phyloP scores from a whole-genome alignment of 2,888 invertebrate genomes.

The Microctonus brassicae region DNA sequence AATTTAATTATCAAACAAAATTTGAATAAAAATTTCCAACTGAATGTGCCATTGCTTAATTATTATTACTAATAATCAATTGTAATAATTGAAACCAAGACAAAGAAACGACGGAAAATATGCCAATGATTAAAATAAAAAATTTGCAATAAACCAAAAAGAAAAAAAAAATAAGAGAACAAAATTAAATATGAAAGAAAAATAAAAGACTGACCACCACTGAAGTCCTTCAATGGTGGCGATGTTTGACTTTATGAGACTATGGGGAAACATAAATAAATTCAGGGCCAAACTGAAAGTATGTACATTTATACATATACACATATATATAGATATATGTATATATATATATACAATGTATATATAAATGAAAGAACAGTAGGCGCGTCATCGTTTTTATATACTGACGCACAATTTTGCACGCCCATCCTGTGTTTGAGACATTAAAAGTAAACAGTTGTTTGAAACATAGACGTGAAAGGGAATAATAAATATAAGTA shows the following conservation, averaged over 20 bases:
- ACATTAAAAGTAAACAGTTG: conserved; percentile 17
- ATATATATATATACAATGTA: too few relatives aligned
- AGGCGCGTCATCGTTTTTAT: conserved; percentile 46
- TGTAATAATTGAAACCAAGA: conserved; percentile 7
- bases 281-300: conserved; percentile 57
- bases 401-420: conserved; percentile 35
- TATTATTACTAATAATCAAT: too few relatives aligned
- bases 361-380: conserved; percentile 19
- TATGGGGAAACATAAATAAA: conserved; percentile 63
- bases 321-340: too few relatives aligned
- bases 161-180: conserved; percentile 7
- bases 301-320: too few relatives aligned
- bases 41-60: conserved; percentile 6
- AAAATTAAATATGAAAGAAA: neutral
- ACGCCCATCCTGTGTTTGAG: conserved; percentile 47
- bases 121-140: neutral
- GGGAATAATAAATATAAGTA: conserved; percentile 8
- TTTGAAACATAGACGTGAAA: neutral
- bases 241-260: conserved; percentile 45
- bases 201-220: conserved; percentile 27
- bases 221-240: conserved; percentile 41
- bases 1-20: neutral
- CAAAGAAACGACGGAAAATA: conserved; percentile 13
- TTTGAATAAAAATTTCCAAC: conserved; percentile 15
- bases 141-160: conserved; percentile 5